These are phyloP conservation scores for Aphidius gifuensis DNA, from an alignment of 1,140 invertebrate genomes.

Conservation along the genomic window DNA sequence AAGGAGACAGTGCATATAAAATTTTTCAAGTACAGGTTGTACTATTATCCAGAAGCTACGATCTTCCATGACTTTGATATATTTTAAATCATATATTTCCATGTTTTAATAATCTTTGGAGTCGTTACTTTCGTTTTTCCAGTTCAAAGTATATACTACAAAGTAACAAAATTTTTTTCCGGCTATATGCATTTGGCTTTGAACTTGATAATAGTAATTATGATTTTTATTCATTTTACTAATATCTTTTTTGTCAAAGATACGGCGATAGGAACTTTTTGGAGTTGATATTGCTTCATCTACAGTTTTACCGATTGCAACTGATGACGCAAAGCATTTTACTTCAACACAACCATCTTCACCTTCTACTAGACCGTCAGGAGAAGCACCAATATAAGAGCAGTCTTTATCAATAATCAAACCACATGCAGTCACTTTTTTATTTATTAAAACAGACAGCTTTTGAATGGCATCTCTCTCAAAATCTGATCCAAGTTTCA, in stretches of 20 bases:
- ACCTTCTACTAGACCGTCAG: slow-evolving; percentile 16
- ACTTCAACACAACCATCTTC: slow-evolving; percentile 22
- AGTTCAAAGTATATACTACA: slow-evolving; percentile 25
- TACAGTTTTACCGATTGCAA: neutral
- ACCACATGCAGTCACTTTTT: slow-evolving; percentile 35
- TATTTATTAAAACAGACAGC: neutral
- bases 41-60: slow-evolving; percentile 24
- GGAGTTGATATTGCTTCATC: slow-evolving; percentile 3
- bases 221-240: slow-evolving; percentile 29
- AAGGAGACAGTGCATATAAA: slow-evolving; percentile 38
- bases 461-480: neutral
- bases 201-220: slow-evolving; percentile 37
- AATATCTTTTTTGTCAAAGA: slow-evolving; percentile 21
- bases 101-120: too few species aligned
- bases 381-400: slow-evolving; percentile 26
- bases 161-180: slow-evolving; percentile 29
- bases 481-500: neutral
- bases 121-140: too few species aligned
- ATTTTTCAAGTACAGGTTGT: slow-evolving; percentile 29
- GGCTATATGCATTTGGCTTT: slow-evolving; percentile 34
- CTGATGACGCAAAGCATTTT: slow-evolving; percentile 15
- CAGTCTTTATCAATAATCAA: slow-evolving; percentile 31
- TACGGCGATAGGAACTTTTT: slow-evolving; percentile 13
- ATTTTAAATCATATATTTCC: slow-evolving; percentile 10
- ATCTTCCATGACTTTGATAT: slow-evolving; percentile 17